Base-by-base conservation (phyloP, 2,113 vertebrate species). In the Dicerorhinus sumatrensis region DNA sequence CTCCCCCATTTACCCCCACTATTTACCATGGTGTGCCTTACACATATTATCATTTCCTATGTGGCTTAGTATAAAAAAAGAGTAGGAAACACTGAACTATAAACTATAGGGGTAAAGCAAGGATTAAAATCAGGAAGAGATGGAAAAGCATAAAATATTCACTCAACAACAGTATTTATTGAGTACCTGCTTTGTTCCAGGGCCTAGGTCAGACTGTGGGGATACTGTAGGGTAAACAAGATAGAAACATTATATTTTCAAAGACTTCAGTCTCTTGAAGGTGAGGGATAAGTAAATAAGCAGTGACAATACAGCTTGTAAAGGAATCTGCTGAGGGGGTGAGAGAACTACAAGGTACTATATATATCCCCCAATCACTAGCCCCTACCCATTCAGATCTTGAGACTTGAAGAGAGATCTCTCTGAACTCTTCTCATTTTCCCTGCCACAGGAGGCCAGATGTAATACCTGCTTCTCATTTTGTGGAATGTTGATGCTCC, bases 61-160 rank as follows among this genome's bases (percentile, higher is more conserved):
- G 10, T 82, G n/a, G n/a, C 33, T 39, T 94, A 82, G 31, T 91
- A 67, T 39, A 81, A 88, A 63, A 91, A 88, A 90, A 20, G 4
- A 0, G 58, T 46, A 90, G 29, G 20, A 93, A 65, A 51, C 23
- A 65, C 17, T 92, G 3, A 42, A 5, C 16, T 82, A 18, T 75
- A 27, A 84, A 73, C 25, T 51, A 23, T 29, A 84, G 48, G 54
- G 23, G 39, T 75, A 51, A 89, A 86, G 6, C 33, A 82, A 92
- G 33, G 17, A 91, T 96, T 79, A 54, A 93, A 93, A 84, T 62
- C 8, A 75, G 56, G 39, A 86, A 20, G 33, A 29, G 12, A 62
- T 77, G 25, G 14, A 91, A 90, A 90, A 46, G 23, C 14, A 87
- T 84, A 93, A 92, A 96, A 83, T 90, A 87, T 42, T 72, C 33